Percentiles rank a stretch among this genome's conserved stretches.
Conservation (phyloP, 1,140 invertebrate species). For the Ceratosolen fusciceps region DNA sequence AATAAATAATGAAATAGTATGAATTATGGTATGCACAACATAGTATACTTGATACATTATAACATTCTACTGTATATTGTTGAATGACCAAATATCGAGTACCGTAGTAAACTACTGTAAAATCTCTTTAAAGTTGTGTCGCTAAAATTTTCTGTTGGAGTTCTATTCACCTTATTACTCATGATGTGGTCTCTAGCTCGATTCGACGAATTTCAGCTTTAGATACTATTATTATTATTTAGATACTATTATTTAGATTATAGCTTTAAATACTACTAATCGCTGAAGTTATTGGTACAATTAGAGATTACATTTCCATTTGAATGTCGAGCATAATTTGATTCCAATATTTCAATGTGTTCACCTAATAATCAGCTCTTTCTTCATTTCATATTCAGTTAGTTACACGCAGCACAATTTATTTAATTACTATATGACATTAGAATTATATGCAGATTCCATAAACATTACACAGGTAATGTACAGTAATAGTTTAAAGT, state of each 20-base stretch:
- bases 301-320: not conserved
- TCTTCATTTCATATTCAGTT: no score
- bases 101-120: not conserved
- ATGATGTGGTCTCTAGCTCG: not conserved
- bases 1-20: not conserved
- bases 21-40: not conserved
- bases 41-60: not conserved
- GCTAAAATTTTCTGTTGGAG: not conserved
- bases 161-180: not conserved
- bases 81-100: not conserved
- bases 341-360: not conserved
- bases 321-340: not conserved
- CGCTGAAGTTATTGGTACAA: not conserved
- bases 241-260: no score
- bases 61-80: not conserved
- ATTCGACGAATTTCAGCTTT: not conserved
- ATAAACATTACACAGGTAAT: no score
- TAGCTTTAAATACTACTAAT: no score
- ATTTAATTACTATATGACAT: no score
- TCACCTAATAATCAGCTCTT: no score
- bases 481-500: no score
- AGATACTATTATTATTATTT: not conserved
- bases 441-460: no score
- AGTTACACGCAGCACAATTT: no score
- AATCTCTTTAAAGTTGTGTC: not conserved